Evolutionary conservation across 2,888 invertebrate genomes (phyloP), one percentile per base, ranked within the genome.

Genomic region (Drosophila lacicola): DNA sequence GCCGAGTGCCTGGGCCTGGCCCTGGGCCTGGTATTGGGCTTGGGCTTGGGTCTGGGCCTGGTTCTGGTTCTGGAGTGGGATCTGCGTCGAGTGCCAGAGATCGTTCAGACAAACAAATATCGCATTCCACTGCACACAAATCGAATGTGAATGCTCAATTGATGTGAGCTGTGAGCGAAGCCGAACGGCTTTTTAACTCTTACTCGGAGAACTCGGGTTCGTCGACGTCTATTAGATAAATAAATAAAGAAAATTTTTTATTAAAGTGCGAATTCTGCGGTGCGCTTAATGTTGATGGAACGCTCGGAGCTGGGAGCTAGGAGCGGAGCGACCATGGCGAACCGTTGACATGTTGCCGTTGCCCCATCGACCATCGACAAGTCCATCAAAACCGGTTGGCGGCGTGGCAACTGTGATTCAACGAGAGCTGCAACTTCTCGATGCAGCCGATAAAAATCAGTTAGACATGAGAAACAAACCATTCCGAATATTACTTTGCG

Each of bases 181-280:
- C 11, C 29, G 9, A 29, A 8, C 29, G 47, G 14, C 21, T 34
- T 33, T 50, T n/a, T 6, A 17, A 29, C 56, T 37, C 25, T 33
- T 19, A 9, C 10, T 36, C 13, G 3, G 6, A 8, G 34, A 29
- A 53, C 53, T 25, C 17, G 34, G 21, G 64, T 56, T 36, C 56
- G 53, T 53, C 68, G 75, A 65, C 61, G 86, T 72, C 87, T 86
- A 77, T 80, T 86, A 83, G 78, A 89, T 78, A 83, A 89, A 89
- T 87, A 89, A 87, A 80, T 83, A 84, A 67, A 29, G 29, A 29
- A 73, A 61, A 67, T 51, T 70, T 76, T 83, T 83, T 83, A 89
- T 83, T 87, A 89, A 89, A 83, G 83, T 83, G 89, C 87, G 87
- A 83, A 89, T 83, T 83, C 78, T 88, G 87, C 73, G 72, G 62